These are phyloP conservation scores for Nothobranchius kuhntae DNA, from an alignment of 2,113 vertebrate genomes.

Conservation along the genomic window DNA sequence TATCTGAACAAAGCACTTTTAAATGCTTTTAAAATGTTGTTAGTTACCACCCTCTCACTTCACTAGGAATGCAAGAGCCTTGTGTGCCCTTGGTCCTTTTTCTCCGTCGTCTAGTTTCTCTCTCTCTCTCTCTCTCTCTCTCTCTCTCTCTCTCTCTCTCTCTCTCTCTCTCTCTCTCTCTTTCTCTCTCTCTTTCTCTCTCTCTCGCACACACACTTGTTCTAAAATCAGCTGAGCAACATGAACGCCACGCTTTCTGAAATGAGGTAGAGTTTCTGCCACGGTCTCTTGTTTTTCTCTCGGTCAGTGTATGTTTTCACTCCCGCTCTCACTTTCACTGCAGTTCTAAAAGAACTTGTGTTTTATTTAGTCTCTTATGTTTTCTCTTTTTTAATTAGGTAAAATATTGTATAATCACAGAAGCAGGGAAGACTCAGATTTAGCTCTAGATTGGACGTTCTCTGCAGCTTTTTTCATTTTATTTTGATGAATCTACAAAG, in stretches of 20 bases:
- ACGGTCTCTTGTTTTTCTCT: slow-evolving; percentile 15
- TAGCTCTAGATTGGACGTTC: neutral
- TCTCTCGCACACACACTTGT: slow-evolving; percentile 42
- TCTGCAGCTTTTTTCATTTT: neutral
- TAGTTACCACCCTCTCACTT: slow-evolving; percentile 12
- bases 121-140: neutral
- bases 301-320: slow-evolving; percentile 11
- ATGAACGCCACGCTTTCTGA: slow-evolving; percentile 55
- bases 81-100: slow-evolving; percentile 37
- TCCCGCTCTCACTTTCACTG: slow-evolving; percentile 13
- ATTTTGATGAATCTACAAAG: neutral
- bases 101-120: slow-evolving; percentile 5
- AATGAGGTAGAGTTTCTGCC: slow-evolving; percentile 53
- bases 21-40: slow-evolving; percentile 2
- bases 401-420: slow-evolving; percentile 19
- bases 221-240: slow-evolving; percentile 58
- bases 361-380: neutral
- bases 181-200: neutral
- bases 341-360: neutral
- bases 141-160: neutral
- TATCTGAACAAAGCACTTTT: slow-evolving; percentile 6
- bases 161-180: neutral
- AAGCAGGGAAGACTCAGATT: neutral
- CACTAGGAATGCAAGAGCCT: slow-evolving; percentile 55
- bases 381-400: neutral